Evolutionary conservation across 2,888 invertebrate species (phyloP), one percentile per base, ranked within the genome.

Genomic region (Drosophila melanosoma): DNA sequence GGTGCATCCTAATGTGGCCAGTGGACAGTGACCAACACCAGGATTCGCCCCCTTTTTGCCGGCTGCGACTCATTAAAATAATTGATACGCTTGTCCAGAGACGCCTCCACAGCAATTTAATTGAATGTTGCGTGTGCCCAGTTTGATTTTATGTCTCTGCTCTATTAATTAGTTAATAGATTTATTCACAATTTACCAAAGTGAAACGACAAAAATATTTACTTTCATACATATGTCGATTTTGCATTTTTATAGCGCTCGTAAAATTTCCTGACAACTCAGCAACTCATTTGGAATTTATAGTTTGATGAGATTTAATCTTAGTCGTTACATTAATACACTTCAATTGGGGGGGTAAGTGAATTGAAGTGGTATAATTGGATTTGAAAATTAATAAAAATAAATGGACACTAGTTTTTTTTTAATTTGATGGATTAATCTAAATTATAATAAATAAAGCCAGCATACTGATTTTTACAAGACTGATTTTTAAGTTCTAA

Each of bases 101-200:
- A 84, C 87, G 88, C 82, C 82, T 81, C 67, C 63, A 78, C 76
- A 74, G 62, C 73, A 74, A 86, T 81, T 82, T 83, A 86, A 87
- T 83, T 87, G 90, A 86, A 73, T 75, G 78, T 70, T 60, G 61
- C 67, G 69, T 69, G 60, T 63, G 65, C 65, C 64, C 69, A 69
- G 72, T 82, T 79, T 80, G 82, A 76, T 81, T 86, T 87, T 74
- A 84, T 87, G 68, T 69, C 63, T 62, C 59, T 57, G 56, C 69
- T 76, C 74, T 70, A 69, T 81, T 89, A 85, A 85, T 85, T 89
- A 85, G 89, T 87, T 85, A 89, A 85, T 87, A 89, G 85, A 83
- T 83, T 83, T 83, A 45, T 70, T 49, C 75, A 61, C 64, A 48
- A 61, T 67, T 79, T 72, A 51, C 53, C 42, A 68, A 58, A 49